Conservation (phyloP, 2,888 invertebrate species). For the Andricus quercusramuli region DNA sequence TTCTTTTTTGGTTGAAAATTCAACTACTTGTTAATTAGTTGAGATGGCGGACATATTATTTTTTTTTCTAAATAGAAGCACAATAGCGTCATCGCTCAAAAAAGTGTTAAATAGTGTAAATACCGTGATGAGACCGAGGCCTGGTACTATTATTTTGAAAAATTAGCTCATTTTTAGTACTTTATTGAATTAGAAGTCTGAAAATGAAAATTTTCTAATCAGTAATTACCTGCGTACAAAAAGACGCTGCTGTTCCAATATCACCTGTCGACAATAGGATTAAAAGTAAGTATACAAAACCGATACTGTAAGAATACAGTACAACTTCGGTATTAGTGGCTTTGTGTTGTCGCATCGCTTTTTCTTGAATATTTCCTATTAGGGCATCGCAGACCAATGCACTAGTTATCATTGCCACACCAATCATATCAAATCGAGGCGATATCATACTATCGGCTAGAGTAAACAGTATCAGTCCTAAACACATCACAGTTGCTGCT, state of each 20-base stretch:
- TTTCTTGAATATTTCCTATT: slow-evolving; percentile 98
- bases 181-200: background rate
- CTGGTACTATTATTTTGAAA: no score
- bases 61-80: no score
- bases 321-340: slow-evolving; percentile 95
- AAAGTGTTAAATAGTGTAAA: no score
- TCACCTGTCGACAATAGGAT: slow-evolving; percentile 88
- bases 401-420: slow-evolving; percentile 88
- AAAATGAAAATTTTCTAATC: slow-evolving; percentile 36
- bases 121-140: no score
- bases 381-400: slow-evolving; percentile 96
- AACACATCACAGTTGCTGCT: slow-evolving; percentile 92
- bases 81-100: no score
- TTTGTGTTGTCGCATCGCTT: slow-evolving; percentile 91
- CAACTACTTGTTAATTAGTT: no score
- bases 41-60: no score
- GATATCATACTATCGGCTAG: slow-evolving; percentile 88
- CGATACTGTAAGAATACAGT: slow-evolving; percentile 94
- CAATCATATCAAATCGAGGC: slow-evolving; percentile 86
- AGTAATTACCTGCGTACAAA: slow-evolving; percentile 86
- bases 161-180: background rate
- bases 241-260: slow-evolving; percentile 86
- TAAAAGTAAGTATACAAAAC: slow-evolving; percentile 88
- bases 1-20: no score
- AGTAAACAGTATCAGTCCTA: slow-evolving; percentile 94